A percentile compares a stretch with the other conserved stretches of the same genome.
These are phyloP conservation scores for Apoda limacodes DNA, from an alignment of 2,888 invertebrate species.

Conservation along the genomic window DNA sequence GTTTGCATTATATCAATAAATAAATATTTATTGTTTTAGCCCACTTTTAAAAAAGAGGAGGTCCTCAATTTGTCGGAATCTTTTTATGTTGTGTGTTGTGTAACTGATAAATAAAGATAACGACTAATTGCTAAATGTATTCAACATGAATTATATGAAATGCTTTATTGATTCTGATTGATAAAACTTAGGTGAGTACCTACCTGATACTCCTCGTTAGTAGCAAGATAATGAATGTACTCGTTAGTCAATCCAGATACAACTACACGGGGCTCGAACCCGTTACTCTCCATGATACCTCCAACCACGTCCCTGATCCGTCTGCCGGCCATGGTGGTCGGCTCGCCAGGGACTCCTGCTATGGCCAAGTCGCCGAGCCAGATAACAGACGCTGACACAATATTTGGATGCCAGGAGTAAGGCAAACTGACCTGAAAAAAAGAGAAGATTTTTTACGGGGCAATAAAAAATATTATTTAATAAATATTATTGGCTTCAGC, in stretches of 20 bases:
- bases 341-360: conserved; percentile 86
- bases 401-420: conserved; percentile 82
- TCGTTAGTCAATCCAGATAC: conserved; percentile 84
- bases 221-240: conserved; percentile 85
- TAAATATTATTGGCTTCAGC: too few relatives aligned
- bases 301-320: conserved; percentile 63
- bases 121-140: neutral
- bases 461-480: neutral
- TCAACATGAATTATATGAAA: too few relatives aligned
- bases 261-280: conserved; percentile 64
- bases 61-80: too few relatives aligned
- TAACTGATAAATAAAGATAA: neutral
- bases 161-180: too few relatives aligned
- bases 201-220: conserved; percentile 83
- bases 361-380: conserved; percentile 76
- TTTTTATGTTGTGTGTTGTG: too few relatives aligned
- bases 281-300: conserved; percentile 43
- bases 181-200: conserved; percentile 31
- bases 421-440: conserved; percentile 64
- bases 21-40: too few relatives aligned
- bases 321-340: conserved; percentile 89
- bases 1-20: too few relatives aligned
- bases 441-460: neutral
- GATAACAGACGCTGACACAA: conserved; percentile 78
- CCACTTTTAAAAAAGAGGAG: too few relatives aligned